These are phyloP conservation scores for Chaetodon trifasciatus DNA, from an alignment of 2,797 vertebrate genomes.

Conservation along the genomic window DNA sequence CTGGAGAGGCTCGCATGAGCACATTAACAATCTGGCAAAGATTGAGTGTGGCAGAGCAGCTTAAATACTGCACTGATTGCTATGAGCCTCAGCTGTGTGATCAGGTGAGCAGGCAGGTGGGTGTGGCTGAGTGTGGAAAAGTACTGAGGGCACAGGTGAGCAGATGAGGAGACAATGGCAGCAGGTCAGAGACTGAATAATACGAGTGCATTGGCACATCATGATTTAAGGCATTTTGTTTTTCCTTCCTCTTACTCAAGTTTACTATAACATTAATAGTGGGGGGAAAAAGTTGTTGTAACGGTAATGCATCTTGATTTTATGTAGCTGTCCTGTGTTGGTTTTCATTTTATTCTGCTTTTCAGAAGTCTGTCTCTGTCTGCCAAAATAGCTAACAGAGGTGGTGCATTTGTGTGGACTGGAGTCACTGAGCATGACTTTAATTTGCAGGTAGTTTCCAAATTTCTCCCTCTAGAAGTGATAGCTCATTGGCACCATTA, in stretches of 20 bases:
- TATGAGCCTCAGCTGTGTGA: too few species aligned
- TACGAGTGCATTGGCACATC: neutral
- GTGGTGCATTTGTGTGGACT: constrained; percentile 61
- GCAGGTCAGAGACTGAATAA: too few species aligned
- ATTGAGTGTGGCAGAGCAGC: too few species aligned
- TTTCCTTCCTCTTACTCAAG: neutral
- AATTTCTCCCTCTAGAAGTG: constrained; percentile 76
- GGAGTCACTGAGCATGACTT: constrained; percentile 77
- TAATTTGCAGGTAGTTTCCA: constrained; percentile 81
- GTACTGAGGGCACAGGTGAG: too few species aligned
- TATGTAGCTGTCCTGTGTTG: constrained; percentile 2
- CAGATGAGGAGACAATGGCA: too few species aligned
- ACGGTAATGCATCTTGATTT: constrained; percentile 6
- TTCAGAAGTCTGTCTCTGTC: constrained; percentile 35
- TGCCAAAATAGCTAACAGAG: constrained; percentile 40
- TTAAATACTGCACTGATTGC: too few species aligned
- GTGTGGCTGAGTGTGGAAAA: too few species aligned
- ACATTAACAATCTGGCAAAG: too few species aligned
- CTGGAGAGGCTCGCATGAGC: too few species aligned
- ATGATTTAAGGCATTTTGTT: neutral
- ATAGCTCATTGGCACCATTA: constrained; percentile 80
- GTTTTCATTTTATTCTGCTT: constrained; percentile 33
- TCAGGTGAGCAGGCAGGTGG: too few species aligned
- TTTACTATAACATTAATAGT: neutral
- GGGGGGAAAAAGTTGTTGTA: neutral